These are phyloP conservation scores for Gymnothorax javanicus DNA, from an alignment of 2,797 vertebrate genomes.

Conservation along the genomic window DNA sequence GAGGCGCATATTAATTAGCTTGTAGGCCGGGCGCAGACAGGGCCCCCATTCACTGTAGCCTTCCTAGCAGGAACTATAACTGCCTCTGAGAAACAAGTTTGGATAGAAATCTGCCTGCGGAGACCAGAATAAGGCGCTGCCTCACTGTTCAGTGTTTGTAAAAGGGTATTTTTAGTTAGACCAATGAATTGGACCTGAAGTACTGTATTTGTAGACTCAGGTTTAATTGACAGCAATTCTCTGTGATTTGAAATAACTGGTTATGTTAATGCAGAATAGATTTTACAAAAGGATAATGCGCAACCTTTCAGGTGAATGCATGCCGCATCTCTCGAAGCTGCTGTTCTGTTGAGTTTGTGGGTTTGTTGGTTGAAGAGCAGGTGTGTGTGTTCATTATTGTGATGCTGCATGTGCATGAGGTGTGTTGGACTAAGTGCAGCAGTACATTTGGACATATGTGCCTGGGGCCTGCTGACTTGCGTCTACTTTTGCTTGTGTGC, in stretches of 20 bases:
- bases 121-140: neutral
- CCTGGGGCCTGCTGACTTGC: neutral
- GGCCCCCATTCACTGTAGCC: conserved; percentile 1
- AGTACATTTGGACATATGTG: neutral
- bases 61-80: neutral
- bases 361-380: neutral
- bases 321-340: neutral
- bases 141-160: conserved; percentile 1
- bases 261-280: neutral
- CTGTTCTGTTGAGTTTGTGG: neutral
- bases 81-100: neutral
- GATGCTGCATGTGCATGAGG: neutral
- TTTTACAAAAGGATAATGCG: neutral
- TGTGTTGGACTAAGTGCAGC: neutral
- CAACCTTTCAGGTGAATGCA: too few species aligned
- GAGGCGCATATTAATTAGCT: conserved; percentile 35
- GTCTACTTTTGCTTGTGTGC: neutral
- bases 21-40: conserved; percentile 16
- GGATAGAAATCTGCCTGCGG: neutral
- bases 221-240: neutral
- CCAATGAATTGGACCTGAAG: neutral
- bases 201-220: neutral
- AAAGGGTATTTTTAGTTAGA: neutral
- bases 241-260: neutral
- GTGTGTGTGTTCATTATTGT: neutral